A percentile compares a stretch with the other conserved stretches of the same genome.
Conservation (phyloP, 1,140 invertebrate species). For the Holotrichia oblita region DNA sequence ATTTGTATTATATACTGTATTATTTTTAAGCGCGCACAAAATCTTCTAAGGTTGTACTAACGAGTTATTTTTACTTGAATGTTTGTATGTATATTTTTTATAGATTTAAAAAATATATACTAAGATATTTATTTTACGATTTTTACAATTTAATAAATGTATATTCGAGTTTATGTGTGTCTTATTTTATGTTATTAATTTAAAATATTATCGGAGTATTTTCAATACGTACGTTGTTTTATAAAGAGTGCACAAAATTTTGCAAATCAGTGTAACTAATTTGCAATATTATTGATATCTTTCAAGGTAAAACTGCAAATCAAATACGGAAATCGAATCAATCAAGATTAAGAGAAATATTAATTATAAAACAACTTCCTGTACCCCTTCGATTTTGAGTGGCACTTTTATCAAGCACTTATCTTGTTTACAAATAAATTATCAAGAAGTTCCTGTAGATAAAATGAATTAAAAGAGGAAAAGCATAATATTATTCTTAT, state of each 20-base stretch:
- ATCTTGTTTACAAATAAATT: background rate
- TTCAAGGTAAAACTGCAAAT: background rate
- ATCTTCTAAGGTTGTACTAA: background rate
- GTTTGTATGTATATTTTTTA: constrained; percentile 13
- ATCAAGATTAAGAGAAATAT: background rate
- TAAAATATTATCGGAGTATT: background rate
- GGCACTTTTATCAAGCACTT: background rate
- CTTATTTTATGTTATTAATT: background rate
- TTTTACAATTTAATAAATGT: constrained; percentile 28
- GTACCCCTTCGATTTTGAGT: background rate
- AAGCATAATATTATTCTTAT: too few species aligned
- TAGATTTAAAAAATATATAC: constrained; percentile 20
- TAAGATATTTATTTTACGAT: constrained; percentile 19
- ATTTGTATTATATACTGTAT: background rate
- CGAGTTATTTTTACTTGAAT: background rate
- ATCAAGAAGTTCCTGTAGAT: too few species aligned
- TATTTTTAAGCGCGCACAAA: constrained; percentile 14
- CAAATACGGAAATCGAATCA: background rate
- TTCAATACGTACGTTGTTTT: too few species aligned
- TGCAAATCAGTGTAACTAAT: background rate
- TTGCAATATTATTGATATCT: background rate
- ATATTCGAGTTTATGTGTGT: background rate
- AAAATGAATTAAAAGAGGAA: too few species aligned
- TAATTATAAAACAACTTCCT: constrained; percentile 3
- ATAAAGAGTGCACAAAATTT: background rate